Base-by-base conservation (phyloP, 2,113 vertebrate species). In the Isichthys henryi region DNA sequence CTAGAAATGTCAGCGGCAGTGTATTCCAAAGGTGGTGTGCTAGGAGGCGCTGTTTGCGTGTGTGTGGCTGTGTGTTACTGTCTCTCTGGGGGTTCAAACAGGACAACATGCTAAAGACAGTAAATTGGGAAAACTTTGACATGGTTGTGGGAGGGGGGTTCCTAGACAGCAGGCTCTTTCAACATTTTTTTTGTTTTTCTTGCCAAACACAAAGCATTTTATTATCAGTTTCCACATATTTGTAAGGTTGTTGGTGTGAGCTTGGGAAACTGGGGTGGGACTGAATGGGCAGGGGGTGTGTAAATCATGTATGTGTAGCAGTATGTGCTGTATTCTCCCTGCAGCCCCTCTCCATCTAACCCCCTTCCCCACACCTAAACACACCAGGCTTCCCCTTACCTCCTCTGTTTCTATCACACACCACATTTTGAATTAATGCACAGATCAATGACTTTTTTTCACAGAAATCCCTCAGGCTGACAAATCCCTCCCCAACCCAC, bases 381-480 rank as follows among this genome's bases (percentile, higher is more conserved):
- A 31, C 84, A 49, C 27, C 84, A 52, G 48, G 9, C n/a, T 52
- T 49, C 50, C 56, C 50, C 80, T 85, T 43, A 31, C 46, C 92
- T 93, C 93, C 92, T 95, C 92, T 95, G 94, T 93, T 93, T 94
- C 93, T 95, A 94, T 93, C 95, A 94, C 94, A 96, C 94, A 92
- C 92, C 31, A 82, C 93, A 93, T 93, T 94, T 92, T 87, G 94
- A 94, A 93, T 93, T 93, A 94, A 95, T 95, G 93, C 93, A 89
- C 92, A 91, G 93, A 91, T 93, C 92, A 93, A 93, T 91, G 92
- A 92, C 92, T 92, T 90, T 92, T 94, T 92, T 92, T n/a, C 35
- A 39, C 31, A 92, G 91, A 92, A 94, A 92, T 94, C 92, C 93
- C 49, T 35, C 50, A 80, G 92, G 80, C 5, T 2, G 89, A 89